Base-by-base conservation (phyloP, 2,888 invertebrate genomes). In the Sphaerophoria taeniata region DNA sequence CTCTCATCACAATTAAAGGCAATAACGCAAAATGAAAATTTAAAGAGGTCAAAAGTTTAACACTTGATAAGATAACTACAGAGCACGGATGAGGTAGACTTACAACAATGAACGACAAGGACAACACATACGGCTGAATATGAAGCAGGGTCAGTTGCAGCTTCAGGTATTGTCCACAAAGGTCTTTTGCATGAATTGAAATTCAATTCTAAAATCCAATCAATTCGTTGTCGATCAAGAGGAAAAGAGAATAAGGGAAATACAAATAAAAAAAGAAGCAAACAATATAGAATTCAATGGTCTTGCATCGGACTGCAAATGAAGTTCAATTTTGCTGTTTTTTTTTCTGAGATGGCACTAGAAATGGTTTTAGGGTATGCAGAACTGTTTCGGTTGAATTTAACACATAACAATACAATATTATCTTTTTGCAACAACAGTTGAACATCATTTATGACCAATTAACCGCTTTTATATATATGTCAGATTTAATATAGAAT, bases 141-240 rank as follows among this genome's bases (percentile, higher is more conserved):
- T n/a, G n/a, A n/a, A 24, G 36, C 12, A 24, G 36, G 65, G n/a
- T 51, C 49, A 60, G 43, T 58, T 49, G 33, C 70, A 34, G 12
- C 43, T 39, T 36, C 36, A 7, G 61, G 33, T 12, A 43, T 3
- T 47, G 31, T 14, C 33, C 33, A 47, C 33, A 39, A 31, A 47
- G 61, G 45, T 51, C 33, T 4, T n/a, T 9, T 49, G 63, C 51
- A 34, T 39, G 45, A 71, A 74, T 71, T 71, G 39, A 71, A 75
- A 71, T 75, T 79, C 63, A 75, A 76, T 81, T 76, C 75, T 65
- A 60, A 70, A 79, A 84, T 84, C 75, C 84, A 84, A 84, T 84
- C 79, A 84, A 71, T 67, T 71, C 60, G 55, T 69, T 79, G 71
- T 69, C 61, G 60, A 73, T 36, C 63, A 65, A 56, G 55, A n/a